phyloP scores from a whole-genome alignment of 2,797 vertebrate species.

The Muraenolepis orangiensis region DNA sequence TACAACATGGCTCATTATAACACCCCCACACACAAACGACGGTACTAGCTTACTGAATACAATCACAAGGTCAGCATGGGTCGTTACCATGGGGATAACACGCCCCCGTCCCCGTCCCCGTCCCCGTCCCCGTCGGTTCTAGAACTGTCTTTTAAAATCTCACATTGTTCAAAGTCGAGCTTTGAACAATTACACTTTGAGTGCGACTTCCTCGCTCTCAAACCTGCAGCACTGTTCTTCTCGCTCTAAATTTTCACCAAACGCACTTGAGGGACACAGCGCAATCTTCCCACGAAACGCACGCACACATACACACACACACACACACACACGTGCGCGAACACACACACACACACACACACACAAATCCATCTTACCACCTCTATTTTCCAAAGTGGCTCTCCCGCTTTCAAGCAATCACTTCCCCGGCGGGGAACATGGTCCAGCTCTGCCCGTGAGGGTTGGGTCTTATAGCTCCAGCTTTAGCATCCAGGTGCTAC shows the following conservation, averaged over 20 bases:
- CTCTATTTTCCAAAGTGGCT: background rate
- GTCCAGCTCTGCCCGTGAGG: background rate
- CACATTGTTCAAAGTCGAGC: no score
- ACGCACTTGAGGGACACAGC: background rate
- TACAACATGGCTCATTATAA: no score
- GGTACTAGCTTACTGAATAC: no score
- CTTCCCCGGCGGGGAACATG: background rate
- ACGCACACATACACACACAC: background rate
- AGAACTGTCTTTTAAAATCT: no score
- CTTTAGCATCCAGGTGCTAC: background rate
- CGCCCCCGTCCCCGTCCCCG: no score
- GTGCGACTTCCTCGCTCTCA: background rate
- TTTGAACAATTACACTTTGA: no score
- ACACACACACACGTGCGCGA: background rate
- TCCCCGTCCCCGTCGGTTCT: no score
- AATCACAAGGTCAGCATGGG: no score
- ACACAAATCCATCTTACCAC: background rate
- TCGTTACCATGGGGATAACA: no score
- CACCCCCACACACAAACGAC: no score
- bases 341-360: background rate
- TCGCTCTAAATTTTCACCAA: background rate
- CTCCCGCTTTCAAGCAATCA: background rate
- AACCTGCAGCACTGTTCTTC: constrained; percentile 9
- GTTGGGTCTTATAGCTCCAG: background rate
- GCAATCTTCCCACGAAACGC: background rate